Evolutionary conservation across 2,888 invertebrate species (phyloP), one percentile per base, ranked within the genome.

Genomic region (Rhimphoctona megacephalus): DNA sequence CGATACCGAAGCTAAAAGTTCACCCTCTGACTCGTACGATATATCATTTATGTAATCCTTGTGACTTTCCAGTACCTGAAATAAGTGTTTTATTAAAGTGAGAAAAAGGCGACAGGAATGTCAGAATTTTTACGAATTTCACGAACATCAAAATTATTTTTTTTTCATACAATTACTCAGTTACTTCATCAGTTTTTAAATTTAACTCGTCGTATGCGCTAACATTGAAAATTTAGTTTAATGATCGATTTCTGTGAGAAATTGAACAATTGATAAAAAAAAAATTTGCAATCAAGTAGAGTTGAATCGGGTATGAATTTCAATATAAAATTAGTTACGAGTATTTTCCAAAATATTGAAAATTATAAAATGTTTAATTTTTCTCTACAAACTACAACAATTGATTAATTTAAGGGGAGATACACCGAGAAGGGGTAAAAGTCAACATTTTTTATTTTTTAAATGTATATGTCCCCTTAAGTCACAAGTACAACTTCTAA

Each of bases 1-100:
- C 89, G 97, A 96, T 1, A 96, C 96, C n/a, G 97, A 97, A 22
- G 97, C 97, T 77, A 97, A 92, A 89, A 96, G 95, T 82, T 96
- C 96, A 39, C 97, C 97, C 82, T 96, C 96, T 19, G 96, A 95
- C 90, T 97, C 97, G 95, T 96, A 97, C 14, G 96, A 95, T 30
- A 97, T 93, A 87, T 96, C 96, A 93, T 97, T 97, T 19, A 97
- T 95, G 91, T 97, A 97, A 92, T 95, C 96, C 46, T 94, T 95
- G 91, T 97, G 97, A 4, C 96, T 96, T 86, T 94, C 94, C 54
- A 96, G 91, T 78, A 95, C 93, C 96, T 96, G 87, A 22, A 67
- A 82, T 4, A 49, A 1, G 17, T 17, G 36, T 66, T 73, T 73
- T 17, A 49, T 49, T 17, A 5, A 17, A 49, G 5, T 49, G 49